These are phyloP conservation scores for Ichneumoninae sp. DNA, from an alignment of 2,888 invertebrate species.

Conservation along the genomic window DNA sequence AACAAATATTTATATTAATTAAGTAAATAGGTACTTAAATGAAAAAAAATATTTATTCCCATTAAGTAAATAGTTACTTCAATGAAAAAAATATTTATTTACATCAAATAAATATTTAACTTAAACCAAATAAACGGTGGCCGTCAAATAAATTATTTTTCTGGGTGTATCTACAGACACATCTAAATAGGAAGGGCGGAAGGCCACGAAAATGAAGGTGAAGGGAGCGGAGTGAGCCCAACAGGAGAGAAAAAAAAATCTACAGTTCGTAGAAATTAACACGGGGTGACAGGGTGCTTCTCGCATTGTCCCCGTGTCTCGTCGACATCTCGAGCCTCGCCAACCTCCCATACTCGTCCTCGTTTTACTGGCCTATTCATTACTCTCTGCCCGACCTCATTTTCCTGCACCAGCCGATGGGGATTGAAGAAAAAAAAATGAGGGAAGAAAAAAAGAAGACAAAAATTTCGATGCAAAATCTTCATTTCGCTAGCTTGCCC, in stretches of 20 bases:
- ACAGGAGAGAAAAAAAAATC: conserved; percentile 61
- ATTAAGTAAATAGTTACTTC: too few relatives aligned
- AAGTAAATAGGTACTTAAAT: too few relatives aligned
- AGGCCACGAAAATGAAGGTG: neutral
- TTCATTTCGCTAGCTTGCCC: conserved; percentile 77
- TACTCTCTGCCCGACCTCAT: conserved; percentile 56
- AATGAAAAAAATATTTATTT: too few relatives aligned
- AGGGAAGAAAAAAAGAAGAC: conserved; percentile 51
- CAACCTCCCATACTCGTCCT: conserved; percentile 44
- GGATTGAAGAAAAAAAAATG: conserved; percentile 23
- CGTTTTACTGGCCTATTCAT: conserved; percentile 71
- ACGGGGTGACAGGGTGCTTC: conserved; percentile 76
- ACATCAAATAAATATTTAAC: too few relatives aligned
- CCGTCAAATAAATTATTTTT: too few relatives aligned
- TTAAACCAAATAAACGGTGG: too few relatives aligned
- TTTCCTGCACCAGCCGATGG: neutral
- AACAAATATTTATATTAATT: too few relatives aligned
- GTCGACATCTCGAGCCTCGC: conserved; percentile 49
- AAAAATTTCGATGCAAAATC: conserved; percentile 83
- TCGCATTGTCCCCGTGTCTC: conserved; percentile 76
- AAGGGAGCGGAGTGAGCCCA: conserved; percentile 39
- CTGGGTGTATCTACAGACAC: neutral
- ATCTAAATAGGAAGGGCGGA: neutral
- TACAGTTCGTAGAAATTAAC: conserved; percentile 79
- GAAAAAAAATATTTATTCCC: too few relatives aligned